A percentile compares a stretch with the other conserved stretches of the same genome.
These are phyloP conservation scores for Drosophila watanabei DNA, from an alignment of 1,140 invertebrate species.

Conservation along the genomic window DNA sequence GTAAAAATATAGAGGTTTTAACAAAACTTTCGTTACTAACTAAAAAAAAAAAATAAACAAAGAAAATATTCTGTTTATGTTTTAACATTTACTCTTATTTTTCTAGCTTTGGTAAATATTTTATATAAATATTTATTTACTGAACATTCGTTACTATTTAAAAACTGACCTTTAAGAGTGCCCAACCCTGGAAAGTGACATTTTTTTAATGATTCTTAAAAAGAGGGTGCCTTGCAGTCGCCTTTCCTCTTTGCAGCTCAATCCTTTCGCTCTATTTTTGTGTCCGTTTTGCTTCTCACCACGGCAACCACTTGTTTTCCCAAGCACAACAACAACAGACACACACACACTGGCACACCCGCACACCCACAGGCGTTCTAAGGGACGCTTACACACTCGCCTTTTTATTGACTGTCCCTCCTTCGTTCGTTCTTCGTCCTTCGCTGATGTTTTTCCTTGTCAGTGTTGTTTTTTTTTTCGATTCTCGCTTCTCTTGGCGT, in stretches of 20 bases:
- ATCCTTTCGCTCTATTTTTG: constrained; percentile 59
- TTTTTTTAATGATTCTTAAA: background rate
- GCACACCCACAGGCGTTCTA: constrained; percentile 12
- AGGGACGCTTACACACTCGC: constrained; percentile 8
- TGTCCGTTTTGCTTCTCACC: constrained; percentile 68
- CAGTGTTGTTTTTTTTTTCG: constrained; percentile 17
- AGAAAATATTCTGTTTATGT: too few species aligned
- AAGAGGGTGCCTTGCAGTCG: constrained; percentile 31
- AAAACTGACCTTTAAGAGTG: too few species aligned
- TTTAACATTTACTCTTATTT: too few species aligned
- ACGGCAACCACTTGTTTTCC: constrained; percentile 85
- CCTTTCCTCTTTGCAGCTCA: constrained; percentile 14
- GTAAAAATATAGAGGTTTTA: too few species aligned
- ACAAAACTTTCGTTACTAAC: too few species aligned
- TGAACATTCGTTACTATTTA: background rate
- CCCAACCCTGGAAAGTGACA: background rate
- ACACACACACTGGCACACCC: constrained; percentile 23
- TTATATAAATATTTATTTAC: background rate
- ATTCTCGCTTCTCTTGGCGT: constrained; percentile 1
- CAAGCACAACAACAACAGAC: constrained; percentile 78
- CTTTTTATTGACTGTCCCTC: constrained; percentile 43
- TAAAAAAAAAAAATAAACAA: too few species aligned
- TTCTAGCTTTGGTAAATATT: too few species aligned
- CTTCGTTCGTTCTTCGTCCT: constrained; percentile 9
- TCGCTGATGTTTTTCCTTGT: constrained; percentile 42